phyloP scores from a whole-genome alignment of 2,797 vertebrate species.

The Silurus lanzhouensis region DNA sequence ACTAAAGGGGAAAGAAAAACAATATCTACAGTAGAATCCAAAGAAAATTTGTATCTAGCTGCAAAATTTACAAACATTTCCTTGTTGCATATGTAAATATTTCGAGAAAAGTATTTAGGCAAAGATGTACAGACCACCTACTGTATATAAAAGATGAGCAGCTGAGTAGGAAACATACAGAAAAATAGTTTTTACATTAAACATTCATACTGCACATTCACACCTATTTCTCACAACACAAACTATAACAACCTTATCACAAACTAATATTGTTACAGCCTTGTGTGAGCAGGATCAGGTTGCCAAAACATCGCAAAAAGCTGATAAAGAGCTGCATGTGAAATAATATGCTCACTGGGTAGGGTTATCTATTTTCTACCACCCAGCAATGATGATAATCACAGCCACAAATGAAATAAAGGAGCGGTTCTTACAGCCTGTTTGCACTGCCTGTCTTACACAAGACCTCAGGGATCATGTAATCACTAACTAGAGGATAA shows the following conservation, averaged over 20 bases:
- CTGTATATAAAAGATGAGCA: conserved; percentile 41
- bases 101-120: conserved; percentile 54
- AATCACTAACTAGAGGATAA: conserved; percentile 64
- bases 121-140: conserved; percentile 59
- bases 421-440: conserved; percentile 56
- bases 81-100: conserved; percentile 64
- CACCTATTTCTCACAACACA: conserved; percentile 9
- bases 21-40: conserved; percentile 8
- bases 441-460: conserved; percentile 61
- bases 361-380: conserved; percentile 60
- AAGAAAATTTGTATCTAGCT: conserved; percentile 13
- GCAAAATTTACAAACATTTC: conserved; percentile 38
- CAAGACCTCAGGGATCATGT: conserved; percentile 41
- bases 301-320: conserved; percentile 64
- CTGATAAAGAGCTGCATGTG: conserved; percentile 63
- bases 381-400: conserved; percentile 65
- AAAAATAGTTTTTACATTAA: conserved; percentile 19
- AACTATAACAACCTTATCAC: conserved; percentile 49
- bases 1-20: not conserved
- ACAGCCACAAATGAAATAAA: conserved; percentile 61
- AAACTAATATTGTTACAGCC: conserved; percentile 65
- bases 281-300: conserved; percentile 66
- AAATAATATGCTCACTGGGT: conserved; percentile 59
- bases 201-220: conserved; percentile 35
- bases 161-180: not conserved